Base-by-base conservation (phyloP, 2,888 invertebrate genomes). In the Thera britannica region DNA sequence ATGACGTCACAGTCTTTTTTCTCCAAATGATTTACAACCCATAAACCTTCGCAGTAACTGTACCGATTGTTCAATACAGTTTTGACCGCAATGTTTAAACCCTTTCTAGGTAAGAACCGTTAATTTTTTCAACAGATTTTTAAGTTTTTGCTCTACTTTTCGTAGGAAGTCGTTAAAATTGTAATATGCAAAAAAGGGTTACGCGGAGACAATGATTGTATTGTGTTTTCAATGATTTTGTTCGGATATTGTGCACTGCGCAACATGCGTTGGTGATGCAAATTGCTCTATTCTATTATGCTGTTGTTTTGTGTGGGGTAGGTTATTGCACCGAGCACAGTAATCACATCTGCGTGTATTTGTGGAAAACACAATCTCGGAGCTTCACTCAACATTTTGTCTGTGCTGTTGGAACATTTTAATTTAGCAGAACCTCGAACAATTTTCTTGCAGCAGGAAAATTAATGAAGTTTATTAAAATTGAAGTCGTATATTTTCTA, bases 121-220 rank as follows among this genome's bases (percentile, higher is more conserved):
- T 84, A 86, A 82, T 83, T 81, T 83, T 82, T 79, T 80, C 74
- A 68, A 58, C 11, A 6, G 62, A 68, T 75, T 90, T 92, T 41
- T 7, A 51, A 46, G 64, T 65, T 68, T 92, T 91, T 93, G 92
- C 93, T 92, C 92, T 80, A 92, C 84, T 92, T 93, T 85, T 86
- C 82, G 78, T 82, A 83, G 86, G 87, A 87, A 87, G 86, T 87
- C 83, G 84, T 90, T 90, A 65, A 60, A 58, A 54, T 85, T 83
- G 90, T 90, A 90, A 91, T 92, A 92, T 92, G 92, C 92, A 92
- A 93, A 93, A 92, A 90, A 88, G 89, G 85, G 87, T 86, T 83
- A 71, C 67, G 77, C 72, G 78, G 77, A 77, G 78, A 86, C 86
- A 88, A 85, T 83, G 72, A 66, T 46, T 23, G 72, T 81, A 80